Conservation (phyloP, 2,888 invertebrate genomes). For the Laothoe populi region DNA sequence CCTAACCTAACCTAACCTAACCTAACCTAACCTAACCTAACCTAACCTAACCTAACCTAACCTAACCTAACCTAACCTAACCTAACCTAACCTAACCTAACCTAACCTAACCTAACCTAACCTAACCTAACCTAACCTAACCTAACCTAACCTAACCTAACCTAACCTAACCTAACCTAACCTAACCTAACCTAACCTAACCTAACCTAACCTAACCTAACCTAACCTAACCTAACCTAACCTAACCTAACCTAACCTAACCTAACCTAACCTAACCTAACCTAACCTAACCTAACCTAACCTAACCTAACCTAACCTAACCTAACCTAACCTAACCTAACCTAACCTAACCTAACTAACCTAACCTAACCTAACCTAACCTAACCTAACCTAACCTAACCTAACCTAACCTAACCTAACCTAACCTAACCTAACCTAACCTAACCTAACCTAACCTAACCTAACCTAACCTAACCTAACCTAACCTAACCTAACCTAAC, state of each 20-base stretch:
- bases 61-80: slow-evolving; percentile 29
- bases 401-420: slow-evolving; percentile 37
- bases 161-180: slow-evolving; percentile 32
- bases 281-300: slow-evolving; percentile 30
- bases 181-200: slow-evolving; percentile 32
- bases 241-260: slow-evolving; percentile 34
- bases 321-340: slow-evolving; percentile 36
- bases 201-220: slow-evolving; percentile 32
- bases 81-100: slow-evolving; percentile 30
- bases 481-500: too few species aligned
- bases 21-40: slow-evolving; percentile 33
- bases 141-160: slow-evolving; percentile 32
- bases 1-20: slow-evolving; percentile 33
- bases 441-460: slow-evolving; percentile 32
- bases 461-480: slow-evolving; percentile 32
- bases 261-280: slow-evolving; percentile 37
- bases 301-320: slow-evolving; percentile 34
- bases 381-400: slow-evolving; percentile 36
- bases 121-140: slow-evolving; percentile 30
- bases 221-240: slow-evolving; percentile 33
- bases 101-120: slow-evolving; percentile 27
- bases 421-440: slow-evolving; percentile 35
- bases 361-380: slow-evolving; percentile 35
- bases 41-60: slow-evolving; percentile 32
- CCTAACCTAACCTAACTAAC: slow-evolving; percentile 36